These are phyloP conservation scores for Hydractinia symbiolongicarpus DNA, from an alignment of 30 jellyfish, hydroid and myxozoan species.

Conservation along the genomic window DNA sequence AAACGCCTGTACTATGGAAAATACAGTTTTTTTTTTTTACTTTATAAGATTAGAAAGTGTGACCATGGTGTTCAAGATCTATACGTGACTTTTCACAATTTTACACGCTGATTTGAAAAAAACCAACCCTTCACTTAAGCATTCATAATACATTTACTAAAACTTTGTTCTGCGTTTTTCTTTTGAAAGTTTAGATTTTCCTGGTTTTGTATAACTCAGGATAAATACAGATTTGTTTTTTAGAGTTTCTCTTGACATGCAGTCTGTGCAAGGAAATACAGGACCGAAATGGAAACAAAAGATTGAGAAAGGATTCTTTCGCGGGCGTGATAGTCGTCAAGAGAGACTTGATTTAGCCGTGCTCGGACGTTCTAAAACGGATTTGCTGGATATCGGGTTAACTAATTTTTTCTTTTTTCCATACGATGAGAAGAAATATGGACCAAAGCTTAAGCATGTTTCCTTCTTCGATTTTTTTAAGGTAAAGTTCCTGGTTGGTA, in stretches of 20 bases:
- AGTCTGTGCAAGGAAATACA: constrained; percentile 82
- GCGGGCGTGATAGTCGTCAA: constrained; percentile 95
- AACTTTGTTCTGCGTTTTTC: neutral
- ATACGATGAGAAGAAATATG: constrained; percentile 82
- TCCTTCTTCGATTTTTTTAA: constrained; percentile 79
- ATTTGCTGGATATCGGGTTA: constrained; percentile 72
- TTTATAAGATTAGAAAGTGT: neutral
- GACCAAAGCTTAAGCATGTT: constrained; percentile 47
- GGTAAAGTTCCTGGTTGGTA: constrained; percentile 7
- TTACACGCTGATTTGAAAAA: too few species aligned
- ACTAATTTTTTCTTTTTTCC: constrained; percentile 65
- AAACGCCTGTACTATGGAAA: too few species aligned
- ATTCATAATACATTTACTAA: neutral
- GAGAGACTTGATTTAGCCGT: constrained; percentile 73
- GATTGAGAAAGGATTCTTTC: constrained; percentile 56
- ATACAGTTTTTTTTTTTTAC: neutral
- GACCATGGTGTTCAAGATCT: neutral
- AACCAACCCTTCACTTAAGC: neutral
- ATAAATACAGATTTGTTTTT: neutral
- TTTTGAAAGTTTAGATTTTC: neutral
- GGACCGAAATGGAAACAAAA: constrained; percentile 79
- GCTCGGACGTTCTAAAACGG: constrained; percentile 65
- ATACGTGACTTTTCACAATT: too few species aligned
- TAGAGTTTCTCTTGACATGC: constrained; percentile 75
- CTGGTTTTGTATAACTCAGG: too few species aligned